Base-by-base conservation (phyloP, 1,140 invertebrate genomes). In the Mercenaria mercenaria region DNA sequence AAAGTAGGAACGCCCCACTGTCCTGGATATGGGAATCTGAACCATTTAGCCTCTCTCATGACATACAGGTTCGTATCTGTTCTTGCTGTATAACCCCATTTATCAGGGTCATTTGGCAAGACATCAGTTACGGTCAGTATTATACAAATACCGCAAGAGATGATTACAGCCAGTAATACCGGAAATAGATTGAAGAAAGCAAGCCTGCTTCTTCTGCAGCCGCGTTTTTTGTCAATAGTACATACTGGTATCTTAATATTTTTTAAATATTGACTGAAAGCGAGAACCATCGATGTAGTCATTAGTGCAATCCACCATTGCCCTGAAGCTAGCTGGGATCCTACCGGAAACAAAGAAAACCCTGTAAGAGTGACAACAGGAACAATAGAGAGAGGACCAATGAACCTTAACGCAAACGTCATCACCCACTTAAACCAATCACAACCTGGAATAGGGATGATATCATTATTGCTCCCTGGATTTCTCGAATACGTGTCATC, bases 191-290 rank as follows among this genome's bases (percentile, higher is more conserved):
- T n/a, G n/a, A n/a, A n/a, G n/a, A n/a, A n/a, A 26, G 91, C 85
- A 90, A 92, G 32, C n/a, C 59, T 32, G 26, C 18, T 20, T n/a
- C 18, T 59, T 23, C 52, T 61, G 37, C 59, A 82, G 13, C 52
- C 43, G 0, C 43, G 15, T 10, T 43, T 41, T 39, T 64, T n/a
- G n/a, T n/a, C n/a, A n/a, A n/a, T n/a, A n/a, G n/a, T n/a, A n/a
- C n/a, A n/a, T n/a, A n/a, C n/a, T 56, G 98, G 98, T n/a, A 97
- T 96, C 18, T 97, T 95, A 0, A 98, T 97, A 61, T 98, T 97
- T 8, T 97, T 96, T 96, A 98, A 96, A 93, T 98, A 97, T 96
- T 98, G 98, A 0, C 98, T 98, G 94, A 98, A 98, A 32, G 98
- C 92, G 0, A 98, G 97, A 87, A 99, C 96, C 95, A 98, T 96